A percentile compares a stretch with the other conserved stretches of the same genome.
phyloP scores from a whole-genome alignment of 2,888 invertebrate genomes.

The Eumerus sabulonum region DNA sequence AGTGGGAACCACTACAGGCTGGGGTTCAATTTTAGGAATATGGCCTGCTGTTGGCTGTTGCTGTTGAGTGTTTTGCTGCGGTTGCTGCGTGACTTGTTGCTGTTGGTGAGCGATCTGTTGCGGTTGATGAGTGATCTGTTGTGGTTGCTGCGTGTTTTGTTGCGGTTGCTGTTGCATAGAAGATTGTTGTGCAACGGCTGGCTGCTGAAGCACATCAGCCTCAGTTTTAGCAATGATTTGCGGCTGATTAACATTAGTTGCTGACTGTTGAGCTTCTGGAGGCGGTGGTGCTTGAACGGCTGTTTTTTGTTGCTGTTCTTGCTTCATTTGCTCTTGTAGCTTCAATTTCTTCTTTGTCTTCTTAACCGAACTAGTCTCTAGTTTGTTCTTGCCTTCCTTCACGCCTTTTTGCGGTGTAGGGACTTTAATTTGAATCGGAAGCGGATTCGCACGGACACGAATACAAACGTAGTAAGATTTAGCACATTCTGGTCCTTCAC shows the following conservation, averaged over 20 bases:
- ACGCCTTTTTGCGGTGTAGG: conserved; percentile 32
- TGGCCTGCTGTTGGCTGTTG: conserved; percentile 1
- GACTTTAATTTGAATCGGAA: conserved; percentile 78
- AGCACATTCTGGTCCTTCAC: conserved; percentile 80
- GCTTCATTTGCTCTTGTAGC: conserved; percentile 54
- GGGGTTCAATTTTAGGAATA: conserved; percentile 6
- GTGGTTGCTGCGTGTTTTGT: too few relatives aligned
- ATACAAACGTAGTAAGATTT: conserved; percentile 84
- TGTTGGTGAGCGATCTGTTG: too few relatives aligned
- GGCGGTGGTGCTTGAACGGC: conserved; percentile 5
- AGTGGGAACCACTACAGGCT: not conserved
- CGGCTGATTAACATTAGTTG: too few relatives aligned
- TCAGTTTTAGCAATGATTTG: conserved; percentile 14
- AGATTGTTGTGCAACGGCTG: conserved; percentile 9
- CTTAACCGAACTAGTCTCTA: conserved; percentile 37
- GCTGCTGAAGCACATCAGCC: conserved; percentile 14
- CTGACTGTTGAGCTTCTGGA: conserved; percentile 28
- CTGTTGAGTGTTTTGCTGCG: too few relatives aligned
- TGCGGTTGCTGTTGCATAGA: too few relatives aligned
- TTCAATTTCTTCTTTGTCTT: conserved; percentile 70
- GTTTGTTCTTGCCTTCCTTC: conserved; percentile 44
- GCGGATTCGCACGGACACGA: conserved; percentile 82
- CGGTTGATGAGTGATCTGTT: too few relatives aligned
- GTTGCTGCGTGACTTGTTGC: too few relatives aligned
- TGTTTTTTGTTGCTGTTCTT: conserved; percentile 55